Base-by-base conservation (phyloP, 2,113 vertebrate species). In the Xiphophorus couchianus region DNA sequence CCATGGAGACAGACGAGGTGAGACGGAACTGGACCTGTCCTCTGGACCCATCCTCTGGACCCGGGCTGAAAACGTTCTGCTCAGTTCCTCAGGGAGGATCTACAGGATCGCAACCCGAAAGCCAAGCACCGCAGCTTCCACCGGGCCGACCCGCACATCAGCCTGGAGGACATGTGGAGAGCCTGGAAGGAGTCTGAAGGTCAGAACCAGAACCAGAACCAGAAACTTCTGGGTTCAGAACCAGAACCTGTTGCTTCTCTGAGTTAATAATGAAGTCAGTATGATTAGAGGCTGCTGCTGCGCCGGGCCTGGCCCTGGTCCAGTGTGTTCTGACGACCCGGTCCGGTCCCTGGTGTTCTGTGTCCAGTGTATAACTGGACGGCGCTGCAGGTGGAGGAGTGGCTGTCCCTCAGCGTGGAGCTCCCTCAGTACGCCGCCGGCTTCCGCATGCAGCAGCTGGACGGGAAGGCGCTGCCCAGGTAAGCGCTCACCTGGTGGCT, bases 101-200 rank as follows among this genome's bases (percentile, higher is more conserved):
- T 98, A 85, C 96, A 97, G 73, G 95, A 96, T 71, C 94, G 96
- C 0, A 96, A 98, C 83, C 92, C 96, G 1, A 96, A 95, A 15
- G 95, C 95, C 82, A 98, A 97, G 77, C 96, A 97, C 77, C 97
- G 94, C 93, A 97, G 94, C 71, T 98, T 99, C 91, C 97, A 98
- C 62, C 93, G 96, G 4, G 95, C 95, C 11, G 97, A 99, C 90
- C 95, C 96, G 25, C 95, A 96, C 89, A 98, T 99, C 89, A 99
- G 97, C 0, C 94, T 98, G 85, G 97, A 97, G 63, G 97, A 99
- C 82, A 95, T 99, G 77, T 99, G 97, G 97, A 96, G 94, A 63
- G 66, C 95, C 69, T 99, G 97, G 97, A 98, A 96, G 86, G 89
- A 91, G 7, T 99, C 97, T 0, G 94, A 95, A 94, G 97, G 97